Conservation (phyloP, 2,888 invertebrate species). For the Macrosoma leucophasiata region DNA sequence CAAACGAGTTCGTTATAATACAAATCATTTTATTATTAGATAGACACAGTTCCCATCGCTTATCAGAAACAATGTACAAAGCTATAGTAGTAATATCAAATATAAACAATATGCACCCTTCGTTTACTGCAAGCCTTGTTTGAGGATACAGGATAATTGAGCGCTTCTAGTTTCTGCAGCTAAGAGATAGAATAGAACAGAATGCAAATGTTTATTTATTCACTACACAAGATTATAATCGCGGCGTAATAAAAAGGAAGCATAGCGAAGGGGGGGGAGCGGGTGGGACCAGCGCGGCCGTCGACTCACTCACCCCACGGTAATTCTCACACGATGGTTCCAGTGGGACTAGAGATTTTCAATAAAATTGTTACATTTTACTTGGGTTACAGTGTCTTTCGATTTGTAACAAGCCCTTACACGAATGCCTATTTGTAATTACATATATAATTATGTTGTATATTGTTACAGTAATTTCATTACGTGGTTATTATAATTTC, state of each 20-base stretch:
- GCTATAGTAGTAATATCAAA: constrained; percentile 79
- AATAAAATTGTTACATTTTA: constrained; percentile 73
- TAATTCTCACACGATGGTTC: constrained; percentile 71
- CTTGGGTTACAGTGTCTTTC: constrained; percentile 79
- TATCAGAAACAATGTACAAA: constrained; percentile 83
- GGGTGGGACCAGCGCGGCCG: constrained; percentile 26
- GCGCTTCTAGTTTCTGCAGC: constrained; percentile 72
- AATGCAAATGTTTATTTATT: constrained; percentile 70
- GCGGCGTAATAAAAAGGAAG: constrained; percentile 67
- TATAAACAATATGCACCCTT: constrained; percentile 77
- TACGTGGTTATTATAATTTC: constrained; percentile 71
- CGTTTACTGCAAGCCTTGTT: constrained; percentile 74
- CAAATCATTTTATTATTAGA: constrained; percentile 82
- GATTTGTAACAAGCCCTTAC: constrained; percentile 78
- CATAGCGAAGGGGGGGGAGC: constrained; percentile 50
- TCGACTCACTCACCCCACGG: constrained; percentile 43
- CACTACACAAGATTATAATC: constrained; percentile 69
- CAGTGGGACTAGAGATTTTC: constrained; percentile 83
- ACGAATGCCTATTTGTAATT: constrained; percentile 76
- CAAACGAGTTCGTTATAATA: constrained; percentile 72
- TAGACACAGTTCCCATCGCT: constrained; percentile 84
- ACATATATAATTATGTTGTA: constrained; percentile 63
- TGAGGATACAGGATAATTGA: constrained; percentile 73
- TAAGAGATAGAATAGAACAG: constrained; percentile 64
- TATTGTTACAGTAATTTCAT: constrained; percentile 75